Conservation (phyloP, 2,797 vertebrate species). For the Thalassophryne amazonica region DNA sequence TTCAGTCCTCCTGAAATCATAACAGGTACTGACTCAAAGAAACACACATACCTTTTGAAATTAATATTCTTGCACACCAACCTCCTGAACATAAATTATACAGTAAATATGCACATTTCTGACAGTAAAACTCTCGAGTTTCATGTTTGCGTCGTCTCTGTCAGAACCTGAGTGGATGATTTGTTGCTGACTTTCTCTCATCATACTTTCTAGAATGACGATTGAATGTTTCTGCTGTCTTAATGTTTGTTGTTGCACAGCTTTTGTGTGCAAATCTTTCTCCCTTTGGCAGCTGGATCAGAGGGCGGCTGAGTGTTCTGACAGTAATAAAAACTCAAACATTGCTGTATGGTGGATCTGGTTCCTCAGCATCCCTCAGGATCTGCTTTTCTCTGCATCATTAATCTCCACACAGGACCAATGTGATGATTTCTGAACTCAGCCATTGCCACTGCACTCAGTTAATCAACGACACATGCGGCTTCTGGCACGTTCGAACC, state of each 20-base stretch:
- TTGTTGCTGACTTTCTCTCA: not conserved
- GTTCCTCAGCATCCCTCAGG: conserved; percentile 44
- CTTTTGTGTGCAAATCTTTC: conserved; percentile 24
- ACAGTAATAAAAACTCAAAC: conserved; percentile 36
- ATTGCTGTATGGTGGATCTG: conserved; percentile 47
- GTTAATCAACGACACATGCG: conserved; percentile 77
- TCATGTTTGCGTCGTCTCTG: not conserved
- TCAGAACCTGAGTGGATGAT: not conserved
- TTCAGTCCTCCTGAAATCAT: too few relatives aligned
- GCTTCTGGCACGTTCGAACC: conserved; percentile 64
- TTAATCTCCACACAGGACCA: conserved; percentile 59
- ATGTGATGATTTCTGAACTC: conserved; percentile 71
- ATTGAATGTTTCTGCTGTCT: not conserved
- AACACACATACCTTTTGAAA: too few relatives aligned
- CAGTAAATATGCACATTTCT: too few relatives aligned
- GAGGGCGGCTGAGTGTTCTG: conserved; percentile 19
- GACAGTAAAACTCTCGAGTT: not conserved
- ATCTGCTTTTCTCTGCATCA: conserved; percentile 58
- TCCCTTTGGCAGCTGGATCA: not conserved
- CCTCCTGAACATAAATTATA: too few relatives aligned
- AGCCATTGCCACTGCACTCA: conserved; percentile 65
- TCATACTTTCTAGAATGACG: not conserved
- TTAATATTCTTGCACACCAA: too few relatives aligned
- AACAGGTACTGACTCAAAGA: too few relatives aligned
- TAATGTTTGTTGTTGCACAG: conserved; percentile 19